These are phyloP conservation scores for Catalaphyllia jardinei DNA, from an alignment of 64 coral and sea anemone species.

Conservation along the genomic window DNA sequence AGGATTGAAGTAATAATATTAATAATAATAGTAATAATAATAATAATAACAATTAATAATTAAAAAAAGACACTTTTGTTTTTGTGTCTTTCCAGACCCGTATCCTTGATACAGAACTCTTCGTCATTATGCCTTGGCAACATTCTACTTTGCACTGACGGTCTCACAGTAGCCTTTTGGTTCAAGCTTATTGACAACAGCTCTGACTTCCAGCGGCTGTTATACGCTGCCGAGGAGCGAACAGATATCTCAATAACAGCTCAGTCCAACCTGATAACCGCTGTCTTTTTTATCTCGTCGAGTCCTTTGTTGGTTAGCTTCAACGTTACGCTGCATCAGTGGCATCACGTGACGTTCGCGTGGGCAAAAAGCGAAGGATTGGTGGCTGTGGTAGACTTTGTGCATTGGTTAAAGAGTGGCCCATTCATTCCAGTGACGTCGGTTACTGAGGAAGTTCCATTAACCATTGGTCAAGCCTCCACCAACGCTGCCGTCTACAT, in stretches of 20 bases:
- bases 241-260: constrained; percentile 28
- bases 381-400: constrained; percentile 15
- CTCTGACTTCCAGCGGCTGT: not conserved
- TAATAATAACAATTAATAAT: not conserved
- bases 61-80: not conserved
- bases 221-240: not conserved
- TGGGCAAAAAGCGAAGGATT: not conserved
- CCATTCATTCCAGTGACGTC: not conserved
- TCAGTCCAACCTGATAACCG: not conserved
- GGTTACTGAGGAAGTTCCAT: not conserved
- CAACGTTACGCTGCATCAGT: not conserved
- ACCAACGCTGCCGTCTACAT: not conserved
- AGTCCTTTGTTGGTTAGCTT: not conserved
- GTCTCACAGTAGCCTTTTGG: constrained; percentile 26
- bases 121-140: not conserved
- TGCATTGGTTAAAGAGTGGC: not conserved
- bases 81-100: not conserved
- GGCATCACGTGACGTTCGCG: constrained; percentile 18
- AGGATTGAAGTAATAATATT: not conserved
- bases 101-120: not conserved
- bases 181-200: not conserved
- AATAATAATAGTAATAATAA: not conserved
- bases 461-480: not conserved
- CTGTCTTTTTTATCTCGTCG: not conserved
- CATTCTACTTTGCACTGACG: not conserved